Conservation (phyloP, 2,888 invertebrate genomes). For the Phasia obesa region DNA sequence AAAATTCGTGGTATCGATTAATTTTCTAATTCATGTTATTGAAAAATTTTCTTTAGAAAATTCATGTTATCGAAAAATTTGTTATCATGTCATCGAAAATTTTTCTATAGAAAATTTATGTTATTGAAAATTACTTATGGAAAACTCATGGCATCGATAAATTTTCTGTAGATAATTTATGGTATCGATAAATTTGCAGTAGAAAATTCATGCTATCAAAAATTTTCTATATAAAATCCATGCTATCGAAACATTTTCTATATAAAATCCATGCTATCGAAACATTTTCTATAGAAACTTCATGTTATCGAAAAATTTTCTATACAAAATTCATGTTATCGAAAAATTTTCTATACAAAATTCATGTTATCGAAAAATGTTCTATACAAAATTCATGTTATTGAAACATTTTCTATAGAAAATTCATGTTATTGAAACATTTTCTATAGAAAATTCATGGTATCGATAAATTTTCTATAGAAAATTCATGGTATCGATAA, state of each 20-base stretch:
- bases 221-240: neutral
- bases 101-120: slow-evolving; percentile 4
- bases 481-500: neutral
- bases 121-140: neutral
- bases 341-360: neutral
- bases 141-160: neutral
- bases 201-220: neutral
- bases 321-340: neutral
- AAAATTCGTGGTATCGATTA: too few species aligned
- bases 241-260: neutral
- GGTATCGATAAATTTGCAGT: neutral
- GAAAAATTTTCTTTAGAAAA: neutral
- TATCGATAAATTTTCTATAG: neutral
- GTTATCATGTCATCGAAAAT: neutral
- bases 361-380: neutral
- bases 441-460: neutral
- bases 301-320: neutral
- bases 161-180: neutral
- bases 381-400: neutral
- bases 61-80: neutral
- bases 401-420: neutral
- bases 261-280: neutral
- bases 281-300: neutral
- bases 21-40: too few species aligned
- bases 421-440: neutral